Percentiles rank a stretch among this genome's conserved stretches.
These are phyloP conservation scores for Branchipolynoe longqiensis DNA, from an alignment of 2,888 invertebrate species.

Conservation along the genomic window DNA sequence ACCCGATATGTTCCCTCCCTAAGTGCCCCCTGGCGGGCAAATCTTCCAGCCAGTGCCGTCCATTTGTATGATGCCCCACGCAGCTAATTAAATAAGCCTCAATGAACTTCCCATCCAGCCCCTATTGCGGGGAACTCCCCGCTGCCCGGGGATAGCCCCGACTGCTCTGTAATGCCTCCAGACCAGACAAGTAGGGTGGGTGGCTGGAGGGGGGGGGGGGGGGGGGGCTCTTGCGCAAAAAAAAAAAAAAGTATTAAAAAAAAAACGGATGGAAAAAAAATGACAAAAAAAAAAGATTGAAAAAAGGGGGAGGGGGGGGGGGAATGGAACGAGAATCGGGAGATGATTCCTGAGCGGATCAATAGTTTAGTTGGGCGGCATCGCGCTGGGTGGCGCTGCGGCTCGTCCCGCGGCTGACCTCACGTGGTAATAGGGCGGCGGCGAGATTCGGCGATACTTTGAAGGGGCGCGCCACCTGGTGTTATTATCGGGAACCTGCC, in stretches of 20 bases:
- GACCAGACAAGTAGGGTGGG: too few species aligned
- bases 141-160: not conserved
- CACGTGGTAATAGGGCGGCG: slow-evolving; percentile 18
- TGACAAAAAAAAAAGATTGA: too few species aligned
- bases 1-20: too few species aligned
- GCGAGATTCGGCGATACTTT: slow-evolving; percentile 22
- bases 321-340: too few species aligned
- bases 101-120: not conserved
- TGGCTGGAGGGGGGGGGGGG: too few species aligned
- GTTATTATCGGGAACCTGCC: slow-evolving; percentile 23
- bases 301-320: too few species aligned
- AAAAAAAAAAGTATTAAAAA: too few species aligned
- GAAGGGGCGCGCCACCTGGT: slow-evolving; percentile 17
- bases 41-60: too few species aligned
- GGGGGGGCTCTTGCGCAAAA: too few species aligned
- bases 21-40: too few species aligned
- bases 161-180: not conserved
- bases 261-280: too few species aligned
- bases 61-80: too few species aligned
- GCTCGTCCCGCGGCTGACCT: slow-evolving; percentile 21
- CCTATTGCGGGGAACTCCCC: not conserved
- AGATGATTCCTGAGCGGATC: not conserved
- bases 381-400: not conserved
- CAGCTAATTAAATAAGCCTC: slow-evolving; percentile 13
- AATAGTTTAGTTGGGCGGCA: not conserved